These are phyloP conservation scores for Styela clava DNA, from an alignment of 23 tunicate species.

Conservation along the genomic window DNA sequence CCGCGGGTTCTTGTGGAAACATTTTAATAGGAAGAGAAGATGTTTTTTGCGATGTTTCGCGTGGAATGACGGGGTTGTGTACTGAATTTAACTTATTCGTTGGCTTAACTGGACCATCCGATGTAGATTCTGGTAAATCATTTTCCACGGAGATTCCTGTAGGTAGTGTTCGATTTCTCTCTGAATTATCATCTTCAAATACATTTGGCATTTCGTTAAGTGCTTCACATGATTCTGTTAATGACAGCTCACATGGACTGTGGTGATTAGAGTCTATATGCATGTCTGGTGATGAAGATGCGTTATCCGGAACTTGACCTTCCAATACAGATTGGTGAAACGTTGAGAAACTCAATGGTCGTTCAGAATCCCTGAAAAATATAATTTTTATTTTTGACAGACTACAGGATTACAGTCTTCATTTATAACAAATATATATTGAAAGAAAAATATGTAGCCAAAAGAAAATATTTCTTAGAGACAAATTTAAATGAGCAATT, in stretches of 20 bases:
- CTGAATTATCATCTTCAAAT: not conserved
- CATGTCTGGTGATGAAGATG: not conserved
- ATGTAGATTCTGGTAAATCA: not conserved
- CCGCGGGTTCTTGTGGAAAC: not conserved
- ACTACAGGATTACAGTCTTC: not conserved
- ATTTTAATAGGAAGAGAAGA: not conserved
- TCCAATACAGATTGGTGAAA: conserved; percentile 34
- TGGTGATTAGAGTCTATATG: not conserved
- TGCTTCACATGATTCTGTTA: conserved; percentile 16
- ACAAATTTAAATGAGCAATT: no score
- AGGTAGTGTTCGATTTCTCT: not conserved
- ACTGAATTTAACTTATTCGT: not conserved
- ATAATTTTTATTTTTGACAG: not conserved
- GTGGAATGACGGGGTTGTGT: not conserved
- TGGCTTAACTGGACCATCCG: no score
- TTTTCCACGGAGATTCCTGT: no score
- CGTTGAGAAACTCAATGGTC: conserved; percentile 81
- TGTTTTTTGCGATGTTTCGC: conserved; percentile 7
- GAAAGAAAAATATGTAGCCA: no score
- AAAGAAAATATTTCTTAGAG: no score
- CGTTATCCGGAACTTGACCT: not conserved
- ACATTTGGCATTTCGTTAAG: not conserved
- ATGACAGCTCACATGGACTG: conserved; percentile 10
- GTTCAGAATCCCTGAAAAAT: not conserved
- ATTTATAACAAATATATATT: no score